Evolutionary conservation across 2,888 invertebrate genomes (phyloP).

Genomic region (Blastobasis lacticolella): DNA sequence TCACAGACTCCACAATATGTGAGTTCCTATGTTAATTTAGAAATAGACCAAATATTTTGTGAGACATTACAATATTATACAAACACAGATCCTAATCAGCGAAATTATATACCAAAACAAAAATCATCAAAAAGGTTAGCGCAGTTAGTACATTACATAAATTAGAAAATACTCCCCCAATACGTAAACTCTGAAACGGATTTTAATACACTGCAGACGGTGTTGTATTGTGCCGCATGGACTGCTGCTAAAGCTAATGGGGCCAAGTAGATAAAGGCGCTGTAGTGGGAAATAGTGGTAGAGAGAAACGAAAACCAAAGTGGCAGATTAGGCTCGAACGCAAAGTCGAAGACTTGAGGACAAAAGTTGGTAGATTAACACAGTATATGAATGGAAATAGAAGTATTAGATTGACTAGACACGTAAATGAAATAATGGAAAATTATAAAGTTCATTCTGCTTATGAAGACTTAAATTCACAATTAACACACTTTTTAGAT

Average conservation of each 20-base stretch:
- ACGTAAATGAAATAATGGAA: conserved; percentile 5
- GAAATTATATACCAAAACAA: conserved; percentile 12
- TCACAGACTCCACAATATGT: too few relatives aligned
- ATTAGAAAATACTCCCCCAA: conserved; percentile 5
- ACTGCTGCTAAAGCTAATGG: conserved; percentile 8
- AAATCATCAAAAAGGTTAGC: too few relatives aligned
- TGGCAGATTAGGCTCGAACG: conserved; percentile 13
- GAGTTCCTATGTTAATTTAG: too few relatives aligned
- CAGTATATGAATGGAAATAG: conserved; percentile 8
- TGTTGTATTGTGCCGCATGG: too few relatives aligned
- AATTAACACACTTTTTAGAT: conserved; percentile 5
- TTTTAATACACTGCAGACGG: conserved; percentile 4
- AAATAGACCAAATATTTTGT: conserved; percentile 4
- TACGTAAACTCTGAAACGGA: not conserved
- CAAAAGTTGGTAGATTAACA: too few relatives aligned
- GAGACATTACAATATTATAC: not conserved
- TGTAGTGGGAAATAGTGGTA: not conserved
- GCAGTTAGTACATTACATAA: conserved; percentile 6
- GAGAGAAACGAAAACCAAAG: not conserved
- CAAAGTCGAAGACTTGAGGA: conserved; percentile 6
- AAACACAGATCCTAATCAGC: not conserved
- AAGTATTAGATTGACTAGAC: not conserved
- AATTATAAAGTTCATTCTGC: conserved; percentile 8
- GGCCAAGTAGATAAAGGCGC: not conserved
- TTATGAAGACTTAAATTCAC: conserved; percentile 9